Conservation (phyloP, 2,797 vertebrate genomes). For the Orientallactaga sibirica region DNA sequence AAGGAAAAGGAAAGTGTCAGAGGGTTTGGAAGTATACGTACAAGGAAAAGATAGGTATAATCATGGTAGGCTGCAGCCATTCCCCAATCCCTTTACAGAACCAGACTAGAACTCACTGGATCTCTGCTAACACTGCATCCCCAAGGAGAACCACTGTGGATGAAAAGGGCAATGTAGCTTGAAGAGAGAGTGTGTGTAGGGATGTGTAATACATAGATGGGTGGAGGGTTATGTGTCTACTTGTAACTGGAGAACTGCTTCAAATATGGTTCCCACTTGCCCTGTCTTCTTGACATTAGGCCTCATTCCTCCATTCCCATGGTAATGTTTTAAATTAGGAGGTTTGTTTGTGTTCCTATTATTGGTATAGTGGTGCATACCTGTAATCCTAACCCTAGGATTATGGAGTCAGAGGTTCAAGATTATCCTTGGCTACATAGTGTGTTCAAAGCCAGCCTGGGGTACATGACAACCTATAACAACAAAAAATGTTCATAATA, state of each 20-base stretch:
- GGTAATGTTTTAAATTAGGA: neutral
- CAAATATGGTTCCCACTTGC: no score
- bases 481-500: neutral
- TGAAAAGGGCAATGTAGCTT: no score
- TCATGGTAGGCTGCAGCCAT: neutral
- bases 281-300: neutral
- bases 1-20: no score
- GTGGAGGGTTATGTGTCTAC: neutral
- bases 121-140: neutral
- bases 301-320: neutral
- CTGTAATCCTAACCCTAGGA: neutral
- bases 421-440: neutral
- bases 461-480: neutral
- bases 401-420: neutral
- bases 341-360: no score
- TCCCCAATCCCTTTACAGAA: neutral
- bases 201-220: neutral
- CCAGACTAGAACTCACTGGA: no score
- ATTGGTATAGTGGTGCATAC: no score
- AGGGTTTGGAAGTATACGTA: neutral
- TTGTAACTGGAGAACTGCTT: neutral
- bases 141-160: neutral
- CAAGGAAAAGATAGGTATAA: neutral
- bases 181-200: neutral
- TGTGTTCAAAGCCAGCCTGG: neutral